Conservation (phyloP, 2,797 vertebrate genomes). For the Peromyscus aztecus region DNA sequence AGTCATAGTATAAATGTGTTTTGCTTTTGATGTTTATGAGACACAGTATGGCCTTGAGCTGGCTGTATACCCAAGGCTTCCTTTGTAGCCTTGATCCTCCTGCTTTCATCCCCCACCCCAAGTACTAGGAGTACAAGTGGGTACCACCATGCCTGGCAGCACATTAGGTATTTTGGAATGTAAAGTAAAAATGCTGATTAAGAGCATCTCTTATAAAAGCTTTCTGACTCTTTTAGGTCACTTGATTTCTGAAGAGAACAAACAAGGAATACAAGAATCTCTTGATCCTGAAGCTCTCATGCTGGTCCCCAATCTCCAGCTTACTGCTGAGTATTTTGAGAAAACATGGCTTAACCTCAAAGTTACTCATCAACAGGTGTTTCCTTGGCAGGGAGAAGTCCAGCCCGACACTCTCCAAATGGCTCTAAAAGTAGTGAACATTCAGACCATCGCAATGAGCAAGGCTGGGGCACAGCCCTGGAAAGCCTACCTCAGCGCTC, state of each 20-base stretch:
- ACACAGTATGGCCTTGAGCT: background rate
- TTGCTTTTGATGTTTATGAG: background rate
- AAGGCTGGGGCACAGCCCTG: conserved; percentile 90
- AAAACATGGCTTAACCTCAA: conserved; percentile 91
- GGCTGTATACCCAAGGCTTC: background rate
- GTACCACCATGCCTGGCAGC: background rate
- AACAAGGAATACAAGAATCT: conserved; percentile 77
- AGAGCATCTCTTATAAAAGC: conserved; percentile 57
- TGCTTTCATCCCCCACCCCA: too few relatives aligned
- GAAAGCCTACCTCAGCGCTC: conserved; percentile 95
- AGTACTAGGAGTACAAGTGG: background rate
- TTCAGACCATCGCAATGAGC: conserved; percentile 96
- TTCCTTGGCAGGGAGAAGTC: conserved; percentile 86
- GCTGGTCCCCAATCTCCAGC: conserved; percentile 86
- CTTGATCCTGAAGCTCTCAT: conserved; percentile 79
- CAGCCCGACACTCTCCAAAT: conserved; percentile 92
- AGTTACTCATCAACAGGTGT: conserved; percentile 83
- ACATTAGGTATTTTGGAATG: background rate
- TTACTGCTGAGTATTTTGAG: conserved; percentile 95
- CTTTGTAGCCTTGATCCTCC: background rate
- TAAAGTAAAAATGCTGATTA: background rate
- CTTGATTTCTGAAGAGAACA: conserved; percentile 79
- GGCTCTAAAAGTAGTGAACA: conserved; percentile 93
- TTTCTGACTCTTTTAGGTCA: conserved; percentile 83
- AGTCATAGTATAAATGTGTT: background rate